Evolutionary conservation across 1,140 invertebrate genomes (phyloP), one percentile per base, ranked within the genome.

Genomic region (Calliopsis andreniformis): DNA sequence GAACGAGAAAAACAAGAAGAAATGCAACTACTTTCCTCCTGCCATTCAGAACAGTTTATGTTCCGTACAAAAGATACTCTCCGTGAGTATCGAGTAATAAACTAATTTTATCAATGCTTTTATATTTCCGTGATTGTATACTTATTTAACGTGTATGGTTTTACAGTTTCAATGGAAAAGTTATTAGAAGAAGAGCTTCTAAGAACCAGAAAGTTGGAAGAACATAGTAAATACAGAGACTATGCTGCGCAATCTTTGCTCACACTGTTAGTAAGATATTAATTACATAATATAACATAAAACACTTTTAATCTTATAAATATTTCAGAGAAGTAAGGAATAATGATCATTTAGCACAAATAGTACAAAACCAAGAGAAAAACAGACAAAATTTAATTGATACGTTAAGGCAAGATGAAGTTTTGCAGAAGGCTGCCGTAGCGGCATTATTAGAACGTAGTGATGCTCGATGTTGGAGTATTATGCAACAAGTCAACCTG

Each of bases 401-500:
- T 42, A 92, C 93, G 86, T 87, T 96, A 68, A 91, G 94, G 80
- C 92, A 94, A 84, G 94, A 96, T 86, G 94, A 94, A 86, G 94
- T 95, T 76, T 86, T 96, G 32, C 96, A 97, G 88, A 95, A 95
- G 90, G 94, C 94, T 53, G 94, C 95, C 7, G 95, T 97, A 43
- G 94, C 95, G 70, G 93, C 95, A 14, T 89, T 97, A 28, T 89
- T 96, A 68, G 95, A 96, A 91, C 93, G 94, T 86, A 95, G 95
- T 79, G 96, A 97, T 92, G 93, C 95, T 12, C 93, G 95, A 85
- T 95, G 94, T 73, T 95, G 95, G 94, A 95, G 96, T 83, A 93
- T 97, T 14, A 93, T 95, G 73, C 95, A 96, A 86, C 96, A 97
- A 93, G 95, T 97, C 75, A 93, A 94, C 73, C 91, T 97, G 42